Base-by-base conservation (phyloP, 2,797 vertebrate species). In the Phalanger gymnotis region DNA sequence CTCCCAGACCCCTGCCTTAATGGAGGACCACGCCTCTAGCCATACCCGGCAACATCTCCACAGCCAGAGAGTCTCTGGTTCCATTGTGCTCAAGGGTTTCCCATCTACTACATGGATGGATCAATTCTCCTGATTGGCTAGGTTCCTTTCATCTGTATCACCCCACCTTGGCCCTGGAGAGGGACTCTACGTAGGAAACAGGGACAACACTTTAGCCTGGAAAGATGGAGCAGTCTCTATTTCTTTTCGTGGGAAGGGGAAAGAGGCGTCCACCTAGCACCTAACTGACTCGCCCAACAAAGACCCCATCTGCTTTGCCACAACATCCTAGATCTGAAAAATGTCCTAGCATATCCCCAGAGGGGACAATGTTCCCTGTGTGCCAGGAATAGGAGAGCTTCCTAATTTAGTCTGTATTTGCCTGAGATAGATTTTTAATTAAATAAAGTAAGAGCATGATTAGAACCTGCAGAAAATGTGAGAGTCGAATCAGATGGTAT, bases 401-500 rank as follows among this genome's bases (percentile, higher is more conserved):
- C 98, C 97, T 98, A 98, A 99, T 98, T 99, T 98, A 98, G 98
- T 97, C 98, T 98, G 96, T 98, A 96, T 98, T 98, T 99, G 98
- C 98, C 98, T 97, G 98, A 98, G 98, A 98, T 89, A 92, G 97
- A 97, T 98, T 98, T 98, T 99, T 99, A 98, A 99, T 99, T 98
- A 99, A 98, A 98, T 98, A 98, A 98, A 98, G 97, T 96, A 97
- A 97, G 97, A 98, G 97, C 95, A 97, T 98, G 98, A 98, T 98
- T 98, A 99, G 98, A 98, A 98, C 98, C 98, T 93, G 96, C 51
- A 13, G 96, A 97, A 98, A 98, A 98, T 94, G 96, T 96, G 96
- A 98, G 98, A 97, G 96, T 96, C 96, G 97, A 98, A 98, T 98
- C 97, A 98, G 97, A 97, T 97, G 94, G 98, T 96, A 96, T 97